A percentile compares a stretch with the other conserved stretches of the same genome.
phyloP scores from a whole-genome alignment of 2,113 vertebrate species.

The Etheostoma cragini region DNA sequence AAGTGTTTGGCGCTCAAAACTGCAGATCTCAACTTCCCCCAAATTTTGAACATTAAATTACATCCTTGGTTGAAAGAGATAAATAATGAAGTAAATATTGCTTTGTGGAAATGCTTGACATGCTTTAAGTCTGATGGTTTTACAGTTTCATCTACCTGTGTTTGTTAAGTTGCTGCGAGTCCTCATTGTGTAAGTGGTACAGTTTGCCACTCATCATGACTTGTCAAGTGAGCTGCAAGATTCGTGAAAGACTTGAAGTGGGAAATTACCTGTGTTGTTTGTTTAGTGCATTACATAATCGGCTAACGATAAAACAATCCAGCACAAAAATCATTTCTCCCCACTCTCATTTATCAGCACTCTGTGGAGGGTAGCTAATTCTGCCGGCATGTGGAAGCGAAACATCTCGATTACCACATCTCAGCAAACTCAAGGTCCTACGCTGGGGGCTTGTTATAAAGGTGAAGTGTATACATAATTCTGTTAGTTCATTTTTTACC shows the following conservation, averaged over 20 bases:
- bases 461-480: conserved; percentile 69
- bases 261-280: conserved; percentile 45
- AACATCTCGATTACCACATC: conserved; percentile 60
- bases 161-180: conserved; percentile 35
- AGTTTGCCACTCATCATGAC: conserved; percentile 5
- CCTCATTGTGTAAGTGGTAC: background rate
- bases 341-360: conserved; percentile 33
- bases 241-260: conserved; percentile 18
- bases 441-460: conserved; percentile 56
- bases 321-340: conserved; percentile 27
- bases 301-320: conserved; percentile 28
- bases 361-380: conserved; percentile 26
- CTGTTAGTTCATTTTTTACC: conserved; percentile 62
- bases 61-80: background rate
- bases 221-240: conserved; percentile 9
- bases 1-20: too few species aligned
- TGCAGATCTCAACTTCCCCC: too few species aligned
- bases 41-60: too few species aligned
- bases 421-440: conserved; percentile 50
- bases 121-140: background rate
- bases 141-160: background rate
- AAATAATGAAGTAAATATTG: background rate
- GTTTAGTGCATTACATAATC: conserved; percentile 5
- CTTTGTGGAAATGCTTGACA: background rate
- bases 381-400: conserved; percentile 31